Evolutionary conservation across 2,797 vertebrate species (phyloP), one percentile per base, ranked within the genome.

Genomic region (Sphenodon punctatus): DNA sequence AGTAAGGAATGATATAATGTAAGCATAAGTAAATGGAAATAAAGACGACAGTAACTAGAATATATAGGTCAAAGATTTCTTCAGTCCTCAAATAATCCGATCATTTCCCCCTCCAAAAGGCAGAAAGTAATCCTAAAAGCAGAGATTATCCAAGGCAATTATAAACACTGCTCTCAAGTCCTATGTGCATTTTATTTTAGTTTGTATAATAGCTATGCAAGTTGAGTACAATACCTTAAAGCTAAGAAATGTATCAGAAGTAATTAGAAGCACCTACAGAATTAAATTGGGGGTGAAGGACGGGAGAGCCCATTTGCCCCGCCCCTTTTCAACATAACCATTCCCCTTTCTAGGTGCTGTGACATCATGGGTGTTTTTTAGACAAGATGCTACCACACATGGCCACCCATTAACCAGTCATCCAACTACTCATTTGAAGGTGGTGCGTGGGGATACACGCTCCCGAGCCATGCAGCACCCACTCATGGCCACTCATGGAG

Each of bases 61-160:
- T 87, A 90, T 84, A 79, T 92, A 84, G 86, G 86, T 93, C 82
- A 92, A 80, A 92, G 75, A 86, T 84, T 81, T 87, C 67, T 87
- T 88, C 87, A 80, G 88, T 82, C 73, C 78, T 79, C 59, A 75
- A 80, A 80, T 88, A 90, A 92, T 89, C 82, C 88, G 79, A 65
- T 89, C 89, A 77, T 84, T 90, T 71, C n/a, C n/a, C n/a, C n/a
- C n/a, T n/a, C n/a, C 56, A 66, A 84, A 82, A 79, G 73, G 70
- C 60, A 85, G 73, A 61, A 85, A 85, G n/a, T 84, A 91, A 89
- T 91, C 89, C 78, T 86, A 75, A 84, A 91, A 83, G 78, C 82
- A 65, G 70, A 86, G 82, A 53, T 92, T 89, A 87, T 70, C 73
- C 42, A 88, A 92, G 92, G 88, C 80, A 80, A 78, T 88, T 87